A percentile compares a stretch with the other conserved stretches of the same genome.
phyloP scores from a whole-genome alignment of 1,140 invertebrate species.

The Papilio helenus region DNA sequence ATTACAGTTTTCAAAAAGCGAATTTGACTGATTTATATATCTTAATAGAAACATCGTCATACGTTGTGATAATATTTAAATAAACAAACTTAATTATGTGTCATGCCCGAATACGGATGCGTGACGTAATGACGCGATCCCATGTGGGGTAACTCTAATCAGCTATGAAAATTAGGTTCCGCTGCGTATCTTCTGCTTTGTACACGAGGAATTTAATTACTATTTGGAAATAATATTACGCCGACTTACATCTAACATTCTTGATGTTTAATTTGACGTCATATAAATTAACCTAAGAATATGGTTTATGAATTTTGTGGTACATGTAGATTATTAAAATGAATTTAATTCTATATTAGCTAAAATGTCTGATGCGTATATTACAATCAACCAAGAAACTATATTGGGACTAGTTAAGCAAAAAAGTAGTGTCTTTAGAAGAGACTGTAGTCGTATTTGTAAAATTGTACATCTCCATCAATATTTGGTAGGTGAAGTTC shows the following conservation, averaged over 20 bases:
- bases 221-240: constrained; percentile 76
- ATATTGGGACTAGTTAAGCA: not conserved
- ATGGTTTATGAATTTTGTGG: not conserved
- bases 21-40: not conserved
- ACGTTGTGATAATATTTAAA: constrained; percentile 23
- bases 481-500: constrained; percentile 30
- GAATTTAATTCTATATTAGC: not conserved
- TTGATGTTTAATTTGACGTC: constrained; percentile 69
- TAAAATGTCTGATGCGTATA: too few species aligned
- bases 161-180: constrained; percentile 83
- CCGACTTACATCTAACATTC: constrained; percentile 60
- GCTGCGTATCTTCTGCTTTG: constrained; percentile 77
- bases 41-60: not conserved
- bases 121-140: constrained; percentile 71
- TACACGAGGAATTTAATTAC: constrained; percentile 80
- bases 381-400: too few species aligned
- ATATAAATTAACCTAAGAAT: constrained; percentile 42
- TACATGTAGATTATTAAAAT: not conserved
- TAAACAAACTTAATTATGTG: constrained; percentile 34
- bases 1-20: not conserved
- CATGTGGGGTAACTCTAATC: constrained; percentile 79
- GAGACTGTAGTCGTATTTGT: not conserved
- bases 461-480: constrained; percentile 20
- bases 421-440: too few species aligned
- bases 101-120: constrained; percentile 58